Evolutionary conservation across 2,888 invertebrate species (phyloP), one percentile per base, ranked within the genome.

Genomic region (Scaptomyza cyrtandrae): DNA sequence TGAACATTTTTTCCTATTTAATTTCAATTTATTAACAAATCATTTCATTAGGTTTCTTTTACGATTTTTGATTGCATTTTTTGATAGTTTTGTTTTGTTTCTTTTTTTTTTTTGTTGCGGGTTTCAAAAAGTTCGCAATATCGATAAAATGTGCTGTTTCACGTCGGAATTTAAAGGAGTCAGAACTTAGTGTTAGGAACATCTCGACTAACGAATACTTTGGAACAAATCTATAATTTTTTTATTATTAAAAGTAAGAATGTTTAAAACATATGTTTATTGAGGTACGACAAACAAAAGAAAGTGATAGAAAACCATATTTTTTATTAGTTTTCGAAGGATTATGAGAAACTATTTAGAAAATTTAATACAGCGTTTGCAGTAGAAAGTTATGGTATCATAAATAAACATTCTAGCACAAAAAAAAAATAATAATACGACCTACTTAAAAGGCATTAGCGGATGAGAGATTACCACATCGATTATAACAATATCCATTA

Each of bases 401-500:
- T 31, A 6, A 37, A n/a, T 13, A 50, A 3, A 3, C 3, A 24
- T 24, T 24, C 3, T 2, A 24, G 3, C 7, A 37, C 10, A 24
- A n/a, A 13, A n/a, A n/a, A n/a, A n/a, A n/a, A n/a, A 19, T 19
- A 19, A 19, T 13, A 33, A 9, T 19, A 3, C 3, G 13, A 7
- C 2, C 49, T 16, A 13, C 16, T 3, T 49, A n/a, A 6, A 35
- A 13, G 5, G 13, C 33, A 41, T 13, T 24, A 0, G 10, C 4
- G 37, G n/a, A 29, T n/a, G 3, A 33, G 33, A 33, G 33, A 33
- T 71, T 44, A 43, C 35, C 10, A 61, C 16, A 48, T 4, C 31
- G 16, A 45, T 64, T 58, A 58, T 53, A 11, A 46, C 41, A 19
- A 49, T 48, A 45, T 24, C 37, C 45, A 53, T 65, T 71, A 60